These are phyloP conservation scores for Anarrhichthys ocellatus DNA, from an alignment of 2,113 vertebrate species.

Conservation along the genomic window DNA sequence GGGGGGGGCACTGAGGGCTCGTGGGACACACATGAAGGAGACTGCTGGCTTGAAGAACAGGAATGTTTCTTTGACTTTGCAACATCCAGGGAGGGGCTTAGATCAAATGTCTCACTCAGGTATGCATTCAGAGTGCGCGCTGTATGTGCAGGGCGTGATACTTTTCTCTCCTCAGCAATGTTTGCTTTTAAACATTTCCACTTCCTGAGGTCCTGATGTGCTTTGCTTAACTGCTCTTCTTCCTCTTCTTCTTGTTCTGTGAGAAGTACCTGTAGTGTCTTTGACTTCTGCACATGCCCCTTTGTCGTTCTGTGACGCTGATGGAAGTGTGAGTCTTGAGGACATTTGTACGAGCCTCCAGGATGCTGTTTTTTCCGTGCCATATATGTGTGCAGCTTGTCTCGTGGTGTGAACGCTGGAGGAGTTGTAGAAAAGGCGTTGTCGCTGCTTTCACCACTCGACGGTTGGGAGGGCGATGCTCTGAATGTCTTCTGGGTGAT, in stretches of 20 bases:
- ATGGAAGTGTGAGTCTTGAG: background rate
- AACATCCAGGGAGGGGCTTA: background rate
- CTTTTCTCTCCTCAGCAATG: background rate
- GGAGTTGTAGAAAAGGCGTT: background rate
- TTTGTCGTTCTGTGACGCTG: background rate
- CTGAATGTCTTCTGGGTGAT: constrained; percentile 85
- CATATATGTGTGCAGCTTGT: background rate
- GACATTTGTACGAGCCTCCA: background rate
- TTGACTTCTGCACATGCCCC: background rate
- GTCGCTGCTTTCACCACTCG: constrained; percentile 52
- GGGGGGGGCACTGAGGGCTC: background rate
- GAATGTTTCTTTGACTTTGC: background rate
- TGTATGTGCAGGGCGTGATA: fast-evolving
- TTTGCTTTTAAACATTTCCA: background rate
- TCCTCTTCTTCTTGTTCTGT: background rate
- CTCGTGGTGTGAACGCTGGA: background rate
- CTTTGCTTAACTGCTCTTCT: background rate
- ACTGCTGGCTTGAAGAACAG: no score
- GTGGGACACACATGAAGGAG: background rate
- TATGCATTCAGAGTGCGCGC: background rate
- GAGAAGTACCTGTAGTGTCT: background rate
- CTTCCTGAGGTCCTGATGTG: background rate
- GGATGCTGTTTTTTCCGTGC: background rate
- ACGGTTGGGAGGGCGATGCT: constrained; percentile 41
- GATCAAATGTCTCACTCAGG: background rate